phyloP scores from a whole-genome alignment of 2,888 invertebrate species.

The Scaptomyza flava region DNA sequence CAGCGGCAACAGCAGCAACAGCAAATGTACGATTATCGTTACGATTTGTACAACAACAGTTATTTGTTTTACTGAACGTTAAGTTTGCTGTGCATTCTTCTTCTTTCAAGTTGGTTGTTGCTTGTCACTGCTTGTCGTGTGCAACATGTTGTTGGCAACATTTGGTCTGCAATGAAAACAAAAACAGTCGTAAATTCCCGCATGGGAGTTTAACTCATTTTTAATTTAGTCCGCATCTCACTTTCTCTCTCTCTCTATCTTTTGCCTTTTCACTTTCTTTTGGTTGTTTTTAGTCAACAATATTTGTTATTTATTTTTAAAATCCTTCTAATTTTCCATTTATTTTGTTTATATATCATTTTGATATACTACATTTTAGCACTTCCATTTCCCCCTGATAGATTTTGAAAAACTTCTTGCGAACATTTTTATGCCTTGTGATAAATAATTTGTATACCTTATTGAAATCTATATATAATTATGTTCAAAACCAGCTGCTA shows the following conservation, averaged over 20 bases:
- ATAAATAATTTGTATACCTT: slow-evolving; percentile 56
- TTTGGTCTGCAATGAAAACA: slow-evolving; percentile 39
- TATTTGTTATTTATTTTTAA: slow-evolving; percentile 72
- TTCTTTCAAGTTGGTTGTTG: slow-evolving; percentile 2
- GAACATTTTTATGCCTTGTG: slow-evolving; percentile 44
- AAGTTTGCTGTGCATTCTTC: slow-evolving; percentile 11
- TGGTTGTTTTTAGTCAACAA: slow-evolving; percentile 51
- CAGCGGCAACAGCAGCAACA: slow-evolving; percentile 52
- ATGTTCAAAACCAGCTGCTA: slow-evolving; percentile 7
- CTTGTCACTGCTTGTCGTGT: slow-evolving; percentile 15
- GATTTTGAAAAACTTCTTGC: slow-evolving; percentile 10
- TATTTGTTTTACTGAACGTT: slow-evolving; percentile 59
- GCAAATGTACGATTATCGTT: slow-evolving; percentile 56
- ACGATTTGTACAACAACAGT: slow-evolving; percentile 67
- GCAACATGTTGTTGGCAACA: slow-evolving; percentile 72
- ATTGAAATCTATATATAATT: slow-evolving; percentile 28
- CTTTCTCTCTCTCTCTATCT: not conserved
- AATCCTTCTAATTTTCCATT: slow-evolving; percentile 6
- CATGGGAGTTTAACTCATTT: slow-evolving; percentile 12
- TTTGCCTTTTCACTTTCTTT: slow-evolving; percentile 5
- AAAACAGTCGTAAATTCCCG: slow-evolving; percentile 21
- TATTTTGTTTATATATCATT: not conserved
- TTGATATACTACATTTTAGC: slow-evolving; percentile 6
- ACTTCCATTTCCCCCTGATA: not conserved
- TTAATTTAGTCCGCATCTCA: slow-evolving; percentile 3